Evolutionary conservation across 2,888 invertebrate genomes (phyloP).

Genomic region (Serrognathus titanus): DNA sequence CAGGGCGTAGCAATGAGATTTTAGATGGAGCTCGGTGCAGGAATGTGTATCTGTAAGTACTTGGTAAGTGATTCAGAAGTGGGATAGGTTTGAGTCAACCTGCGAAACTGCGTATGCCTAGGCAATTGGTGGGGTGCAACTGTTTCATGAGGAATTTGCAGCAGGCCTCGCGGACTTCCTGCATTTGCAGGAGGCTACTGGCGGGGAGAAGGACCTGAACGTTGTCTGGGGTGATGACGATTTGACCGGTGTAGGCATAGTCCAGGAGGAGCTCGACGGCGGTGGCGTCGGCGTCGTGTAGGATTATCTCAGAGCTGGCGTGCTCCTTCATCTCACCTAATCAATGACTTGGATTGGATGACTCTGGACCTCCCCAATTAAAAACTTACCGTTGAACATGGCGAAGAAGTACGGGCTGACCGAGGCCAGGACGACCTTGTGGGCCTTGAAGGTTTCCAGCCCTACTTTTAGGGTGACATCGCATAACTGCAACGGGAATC

Average conservation of each 20-base stretch:
- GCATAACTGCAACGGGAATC: constrained; percentile 53
- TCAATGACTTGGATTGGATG: neutral
- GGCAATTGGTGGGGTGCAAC: constrained; percentile 71
- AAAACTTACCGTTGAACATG: constrained; percentile 62
- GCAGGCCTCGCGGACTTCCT: constrained; percentile 67
- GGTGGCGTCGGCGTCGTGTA: constrained; percentile 58
- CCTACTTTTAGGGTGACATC: constrained; percentile 68
- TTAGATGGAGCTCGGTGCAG: constrained; percentile 64
- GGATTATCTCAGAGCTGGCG: constrained; percentile 52
- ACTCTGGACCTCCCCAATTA: too few species aligned
- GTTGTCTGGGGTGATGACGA: constrained; percentile 52
- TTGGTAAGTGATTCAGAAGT: neutral
- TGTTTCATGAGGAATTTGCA: constrained; percentile 72
- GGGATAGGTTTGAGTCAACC: constrained; percentile 35
- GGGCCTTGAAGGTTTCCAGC: constrained; percentile 64
- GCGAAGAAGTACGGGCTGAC: constrained; percentile 76
- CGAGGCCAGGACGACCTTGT: constrained; percentile 71
- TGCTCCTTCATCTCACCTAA: constrained; percentile 60
- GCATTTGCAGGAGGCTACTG: constrained; percentile 69
- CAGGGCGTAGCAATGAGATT: constrained; percentile 66
- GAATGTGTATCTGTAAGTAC: constrained; percentile 59
- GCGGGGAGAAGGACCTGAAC: constrained; percentile 61
- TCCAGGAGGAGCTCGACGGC: constrained; percentile 68
- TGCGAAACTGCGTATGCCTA: constrained; percentile 73
- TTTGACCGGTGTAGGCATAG: constrained; percentile 73